Evolutionary conservation across 2,888 invertebrate species (phyloP).

Genomic region (Spicauda simplicius): DNA sequence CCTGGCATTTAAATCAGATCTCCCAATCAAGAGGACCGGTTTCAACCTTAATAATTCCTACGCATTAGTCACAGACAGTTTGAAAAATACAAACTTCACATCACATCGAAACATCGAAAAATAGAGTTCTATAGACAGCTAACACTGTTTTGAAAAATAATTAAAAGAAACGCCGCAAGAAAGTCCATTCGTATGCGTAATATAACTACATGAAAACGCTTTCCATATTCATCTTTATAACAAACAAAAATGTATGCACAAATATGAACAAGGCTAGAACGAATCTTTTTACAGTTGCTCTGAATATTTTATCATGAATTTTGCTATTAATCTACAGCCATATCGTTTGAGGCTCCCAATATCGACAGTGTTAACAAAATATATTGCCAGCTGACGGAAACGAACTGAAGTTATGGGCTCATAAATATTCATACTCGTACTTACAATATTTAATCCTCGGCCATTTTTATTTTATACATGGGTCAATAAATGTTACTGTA

Average conservation of each 20-base stretch:
- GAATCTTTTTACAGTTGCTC: neutral
- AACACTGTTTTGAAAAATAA: too few species aligned
- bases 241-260: neutral
- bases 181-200: too few species aligned
- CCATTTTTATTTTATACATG: neutral
- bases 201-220: too few species aligned
- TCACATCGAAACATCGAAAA: too few species aligned
- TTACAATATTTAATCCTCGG: conserved; percentile 1
- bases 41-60: too few species aligned
- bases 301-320: neutral
- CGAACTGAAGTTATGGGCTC: conserved; percentile 21
- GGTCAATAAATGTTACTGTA: neutral
- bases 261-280: neutral
- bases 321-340: neutral
- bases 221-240: neutral
- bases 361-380: conserved; percentile 8
- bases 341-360: neutral
- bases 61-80: too few species aligned
- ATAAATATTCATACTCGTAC: conserved; percentile 18
- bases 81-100: too few species aligned
- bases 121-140: too few species aligned
- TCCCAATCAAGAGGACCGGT: too few species aligned
- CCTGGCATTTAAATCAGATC: too few species aligned
- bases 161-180: too few species aligned
- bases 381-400: conserved; percentile 23